A percentile compares a stretch with the other conserved stretches of the same genome.
phyloP scores from a whole-genome alignment of 2,888 invertebrate genomes.

The Busseola fusca region DNA sequence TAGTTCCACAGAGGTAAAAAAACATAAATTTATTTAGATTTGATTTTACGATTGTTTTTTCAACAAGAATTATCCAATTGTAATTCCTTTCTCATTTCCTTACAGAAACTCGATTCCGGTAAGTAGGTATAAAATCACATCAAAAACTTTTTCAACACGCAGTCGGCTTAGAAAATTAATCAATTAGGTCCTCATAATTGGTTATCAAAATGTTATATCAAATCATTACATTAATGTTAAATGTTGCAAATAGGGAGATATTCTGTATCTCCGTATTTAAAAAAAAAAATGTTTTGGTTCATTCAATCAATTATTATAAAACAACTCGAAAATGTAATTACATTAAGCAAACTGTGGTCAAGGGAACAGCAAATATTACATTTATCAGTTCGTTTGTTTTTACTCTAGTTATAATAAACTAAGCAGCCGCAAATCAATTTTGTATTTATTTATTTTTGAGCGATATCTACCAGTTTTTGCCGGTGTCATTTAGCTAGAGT shows the following conservation, averaged over 20 bases:
- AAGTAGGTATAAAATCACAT: conserved; percentile 6
- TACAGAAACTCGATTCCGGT: conserved; percentile 6
- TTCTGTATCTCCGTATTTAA: not conserved
- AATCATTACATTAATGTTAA: not conserved
- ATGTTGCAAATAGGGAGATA: no score
- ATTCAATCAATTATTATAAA: conserved; percentile 15
- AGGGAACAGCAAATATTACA: conserved; percentile 24
- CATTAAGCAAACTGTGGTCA: conserved; percentile 27
- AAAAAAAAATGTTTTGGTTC: not conserved
- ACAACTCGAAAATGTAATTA: conserved; percentile 5
- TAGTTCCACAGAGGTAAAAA: not conserved
- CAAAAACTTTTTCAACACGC: conserved; percentile 14
- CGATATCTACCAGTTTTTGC: conserved; percentile 6
- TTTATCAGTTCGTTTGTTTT: conserved; percentile 20
- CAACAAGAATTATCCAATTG: conserved; percentile 2
- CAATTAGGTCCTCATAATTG: not conserved
- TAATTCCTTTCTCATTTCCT: conserved; percentile 24
- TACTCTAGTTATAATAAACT: conserved; percentile 22
- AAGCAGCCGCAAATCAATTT: conserved; percentile 11
- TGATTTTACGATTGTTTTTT: not conserved
- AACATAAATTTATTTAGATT: not conserved
- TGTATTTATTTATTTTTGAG: conserved; percentile 25
- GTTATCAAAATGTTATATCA: not conserved
- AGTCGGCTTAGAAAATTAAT: not conserved
- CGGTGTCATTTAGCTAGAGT: not conserved